A percentile compares a stretch with the other conserved stretches of the same genome.
These are phyloP conservation scores for Melangyna quadrimaculata DNA, from an alignment of 2,888 invertebrate species.

Conservation along the genomic window DNA sequence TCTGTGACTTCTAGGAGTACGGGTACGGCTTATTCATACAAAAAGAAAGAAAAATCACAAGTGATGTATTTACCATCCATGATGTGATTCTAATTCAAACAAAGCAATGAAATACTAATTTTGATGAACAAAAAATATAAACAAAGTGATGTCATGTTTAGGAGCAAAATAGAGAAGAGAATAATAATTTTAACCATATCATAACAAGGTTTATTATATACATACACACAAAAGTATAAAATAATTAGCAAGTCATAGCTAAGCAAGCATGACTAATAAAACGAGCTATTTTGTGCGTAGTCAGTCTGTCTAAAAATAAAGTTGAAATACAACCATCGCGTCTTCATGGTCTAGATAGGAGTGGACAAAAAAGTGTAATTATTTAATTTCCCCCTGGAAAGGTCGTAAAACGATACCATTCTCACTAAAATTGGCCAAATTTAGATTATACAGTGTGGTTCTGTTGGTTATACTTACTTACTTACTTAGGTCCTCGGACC, in stretches of 20 bases:
- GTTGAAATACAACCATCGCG: neutral
- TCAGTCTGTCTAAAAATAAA: neutral
- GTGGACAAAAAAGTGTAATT: neutral
- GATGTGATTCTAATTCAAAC: neutral
- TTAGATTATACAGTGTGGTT: neutral
- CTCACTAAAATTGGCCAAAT: neutral
- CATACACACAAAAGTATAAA: neutral
- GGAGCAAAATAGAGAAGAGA: neutral
- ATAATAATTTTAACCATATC: neutral
- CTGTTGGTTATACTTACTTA: neutral
- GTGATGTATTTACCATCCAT: too few relatives aligned
- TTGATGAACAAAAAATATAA: neutral
- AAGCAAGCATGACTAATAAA: neutral
- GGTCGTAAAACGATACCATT: neutral
- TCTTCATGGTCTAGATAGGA: neutral
- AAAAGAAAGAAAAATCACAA: neutral
- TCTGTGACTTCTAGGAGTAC: neutral
- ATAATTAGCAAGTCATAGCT: conserved; percentile 4
- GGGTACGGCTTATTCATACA: neutral
- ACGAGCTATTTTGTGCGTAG: neutral
- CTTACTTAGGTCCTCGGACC: too few relatives aligned
- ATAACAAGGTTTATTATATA: neutral
- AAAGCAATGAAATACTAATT: neutral
- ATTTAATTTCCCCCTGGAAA: neutral
- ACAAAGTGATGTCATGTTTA: neutral